phyloP scores from a whole-genome alignment of 2,797 vertebrate genomes.

The Rallus crepitans region DNA sequence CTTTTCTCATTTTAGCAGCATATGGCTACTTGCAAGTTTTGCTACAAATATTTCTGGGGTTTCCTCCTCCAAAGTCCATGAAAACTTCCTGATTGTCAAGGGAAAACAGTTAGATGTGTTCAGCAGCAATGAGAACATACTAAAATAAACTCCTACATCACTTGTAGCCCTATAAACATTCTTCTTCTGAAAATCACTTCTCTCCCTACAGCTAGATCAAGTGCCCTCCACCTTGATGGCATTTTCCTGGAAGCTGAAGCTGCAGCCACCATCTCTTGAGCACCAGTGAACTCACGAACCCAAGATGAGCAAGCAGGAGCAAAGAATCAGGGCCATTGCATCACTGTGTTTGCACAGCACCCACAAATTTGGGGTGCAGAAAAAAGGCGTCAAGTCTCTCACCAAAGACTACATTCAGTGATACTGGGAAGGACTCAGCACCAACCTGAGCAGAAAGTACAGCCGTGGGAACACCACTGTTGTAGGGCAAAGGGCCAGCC shows the following conservation, averaged over 20 bases:
- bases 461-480: neutral
- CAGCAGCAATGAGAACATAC: neutral
- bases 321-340: neutral
- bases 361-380: neutral
- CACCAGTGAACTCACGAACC: neutral
- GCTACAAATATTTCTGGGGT: neutral
- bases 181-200: neutral
- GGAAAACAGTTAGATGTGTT: neutral
- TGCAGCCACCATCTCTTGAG: neutral
- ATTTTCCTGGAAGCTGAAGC: neutral
- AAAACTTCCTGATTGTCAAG: neutral
- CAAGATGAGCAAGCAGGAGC: neutral
- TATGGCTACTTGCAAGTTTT: neutral
- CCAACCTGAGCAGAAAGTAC: fast-evolving
- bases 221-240: neutral
- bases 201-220: neutral
- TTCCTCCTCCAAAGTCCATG: neutral
- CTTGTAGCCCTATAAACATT: neutral
- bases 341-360: neutral
- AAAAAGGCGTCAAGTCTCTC: neutral
- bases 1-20: neutral
- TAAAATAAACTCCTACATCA: neutral
- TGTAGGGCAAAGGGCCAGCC: neutral
- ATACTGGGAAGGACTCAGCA: neutral
- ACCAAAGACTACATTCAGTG: neutral